Evolutionary conservation across 2,797 vertebrate genomes (phyloP).

Genomic region (Sebastes flavidus): DNA sequence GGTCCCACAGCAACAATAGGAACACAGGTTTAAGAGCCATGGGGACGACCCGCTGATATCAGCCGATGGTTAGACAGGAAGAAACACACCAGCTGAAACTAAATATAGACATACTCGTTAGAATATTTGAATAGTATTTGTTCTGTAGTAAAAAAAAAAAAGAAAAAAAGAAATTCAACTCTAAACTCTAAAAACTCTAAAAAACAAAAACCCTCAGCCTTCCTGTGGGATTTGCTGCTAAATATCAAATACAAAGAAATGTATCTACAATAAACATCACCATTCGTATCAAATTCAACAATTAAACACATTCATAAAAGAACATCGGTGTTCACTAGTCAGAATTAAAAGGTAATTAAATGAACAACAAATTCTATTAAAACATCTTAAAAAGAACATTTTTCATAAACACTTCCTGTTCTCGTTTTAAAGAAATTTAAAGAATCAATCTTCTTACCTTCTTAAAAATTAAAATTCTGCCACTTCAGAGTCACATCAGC

Average conservation of each 20-base stretch:
- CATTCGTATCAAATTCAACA: not conserved
- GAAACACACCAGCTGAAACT: constrained; percentile 27
- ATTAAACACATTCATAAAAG: not conserved
- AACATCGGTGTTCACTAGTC: not conserved
- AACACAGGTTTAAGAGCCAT: constrained; percentile 51
- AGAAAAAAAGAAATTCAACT: too few species aligned
- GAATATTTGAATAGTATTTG: too few species aligned
- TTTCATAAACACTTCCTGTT: not conserved
- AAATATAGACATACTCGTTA: not conserved
- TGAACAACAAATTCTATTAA: not conserved
- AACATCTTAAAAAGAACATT: not conserved
- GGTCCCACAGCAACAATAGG: constrained; percentile 38
- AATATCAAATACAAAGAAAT: not conserved
- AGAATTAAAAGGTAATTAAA: not conserved
- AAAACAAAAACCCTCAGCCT: not conserved
- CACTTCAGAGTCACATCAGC: not conserved
- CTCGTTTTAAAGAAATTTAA: not conserved
- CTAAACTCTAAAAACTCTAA: not conserved
- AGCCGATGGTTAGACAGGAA: not conserved
- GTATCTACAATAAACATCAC: not conserved
- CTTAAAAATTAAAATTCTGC: not conserved
- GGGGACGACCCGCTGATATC: constrained; percentile 12
- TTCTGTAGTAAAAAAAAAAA: not conserved
- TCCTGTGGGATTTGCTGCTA: not conserved
- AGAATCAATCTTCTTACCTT: constrained; percentile 36